Evolutionary conservation across 2,113 vertebrate species (phyloP).

Genomic region (Kryptolebias marmoratus): DNA sequence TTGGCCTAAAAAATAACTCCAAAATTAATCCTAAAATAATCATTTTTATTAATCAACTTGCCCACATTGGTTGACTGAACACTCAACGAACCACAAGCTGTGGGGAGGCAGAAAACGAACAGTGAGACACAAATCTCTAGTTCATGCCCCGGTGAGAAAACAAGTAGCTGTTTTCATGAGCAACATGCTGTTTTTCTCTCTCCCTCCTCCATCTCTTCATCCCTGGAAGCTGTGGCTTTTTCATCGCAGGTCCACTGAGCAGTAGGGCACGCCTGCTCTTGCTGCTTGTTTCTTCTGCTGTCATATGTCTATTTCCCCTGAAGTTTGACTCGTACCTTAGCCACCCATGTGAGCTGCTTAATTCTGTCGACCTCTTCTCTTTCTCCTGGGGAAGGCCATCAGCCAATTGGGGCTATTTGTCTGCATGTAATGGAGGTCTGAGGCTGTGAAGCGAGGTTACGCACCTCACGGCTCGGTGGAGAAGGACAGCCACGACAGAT

Average conservation of each 20-base stretch:
- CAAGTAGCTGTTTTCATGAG: constrained; percentile 61
- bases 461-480: constrained; percentile 46
- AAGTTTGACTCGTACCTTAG: constrained; percentile 44
- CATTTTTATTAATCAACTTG: background rate
- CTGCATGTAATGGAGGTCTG: constrained; percentile 73
- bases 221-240: constrained; percentile 56
- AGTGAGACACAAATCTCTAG: constrained; percentile 46
- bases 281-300: constrained; percentile 7
- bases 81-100: constrained; percentile 12
- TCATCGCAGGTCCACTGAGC: constrained; percentile 51
- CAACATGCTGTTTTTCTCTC: constrained; percentile 33
- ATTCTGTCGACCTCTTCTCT: constrained; percentile 38
- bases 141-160: constrained; percentile 57
- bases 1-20: background rate
- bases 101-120: constrained; percentile 25
- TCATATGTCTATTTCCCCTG: constrained; percentile 40
- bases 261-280: constrained; percentile 24
- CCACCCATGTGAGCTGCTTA: constrained; percentile 54
- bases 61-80: constrained; percentile 5
- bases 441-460: constrained; percentile 59
- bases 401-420: constrained; percentile 65
- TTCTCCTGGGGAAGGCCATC: constrained; percentile 55
- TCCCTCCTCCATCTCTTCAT: constrained; percentile 33
- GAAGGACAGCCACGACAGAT: constrained; percentile 56
- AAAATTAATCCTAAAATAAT: background rate